Evolutionary conservation across 2,888 invertebrate species (phyloP), one percentile per base, ranked within the genome.

Genomic region (Anthophora plumipes): DNA sequence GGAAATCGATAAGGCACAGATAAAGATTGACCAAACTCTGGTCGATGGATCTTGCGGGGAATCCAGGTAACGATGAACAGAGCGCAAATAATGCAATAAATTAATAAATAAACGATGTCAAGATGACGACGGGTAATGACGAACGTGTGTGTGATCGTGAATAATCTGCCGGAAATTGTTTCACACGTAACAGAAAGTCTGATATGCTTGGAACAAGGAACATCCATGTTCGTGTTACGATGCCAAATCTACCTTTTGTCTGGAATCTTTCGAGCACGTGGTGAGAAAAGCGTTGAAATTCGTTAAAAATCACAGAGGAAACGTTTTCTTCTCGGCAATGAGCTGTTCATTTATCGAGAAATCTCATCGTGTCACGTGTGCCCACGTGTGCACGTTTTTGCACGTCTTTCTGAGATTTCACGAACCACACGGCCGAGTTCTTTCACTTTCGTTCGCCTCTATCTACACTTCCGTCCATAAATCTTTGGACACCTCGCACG

Each of bases 341-440:
- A 74, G 60, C 57, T 37, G 69, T 75, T 76, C 75, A 54, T 73
- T 85, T 81, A 82, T 76, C 73, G 61, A 60, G 67, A 54, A 77
- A 87, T 77, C 61, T 74, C 87, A 77, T 79, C 79, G 64, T 11
- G 71, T 54, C 79, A 57, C 68, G 57, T 76, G 77, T 82, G 66
- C 54, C 73, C 60, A 59, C 70, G 66, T 60, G 68, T 74, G 80
- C 83, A 69, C 73, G 77, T 82, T 77, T 72, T 70, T 52, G 50
- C 74, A 66, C 55, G 63, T 85, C 83, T 83, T 82, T 89, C 86
- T 73, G 67, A 46, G 77, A 48, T 79, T 79, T 59, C 71, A 63
- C 68, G 80, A 86, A 83, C 68, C 52, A 54, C 78, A 83, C 75
- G 68, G 48, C 41, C 43, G 48, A 74, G 67, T 80, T 84, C 80